phyloP scores from a whole-genome alignment of 2,113 vertebrate genomes.

The Vulpes ferrilata region DNA sequence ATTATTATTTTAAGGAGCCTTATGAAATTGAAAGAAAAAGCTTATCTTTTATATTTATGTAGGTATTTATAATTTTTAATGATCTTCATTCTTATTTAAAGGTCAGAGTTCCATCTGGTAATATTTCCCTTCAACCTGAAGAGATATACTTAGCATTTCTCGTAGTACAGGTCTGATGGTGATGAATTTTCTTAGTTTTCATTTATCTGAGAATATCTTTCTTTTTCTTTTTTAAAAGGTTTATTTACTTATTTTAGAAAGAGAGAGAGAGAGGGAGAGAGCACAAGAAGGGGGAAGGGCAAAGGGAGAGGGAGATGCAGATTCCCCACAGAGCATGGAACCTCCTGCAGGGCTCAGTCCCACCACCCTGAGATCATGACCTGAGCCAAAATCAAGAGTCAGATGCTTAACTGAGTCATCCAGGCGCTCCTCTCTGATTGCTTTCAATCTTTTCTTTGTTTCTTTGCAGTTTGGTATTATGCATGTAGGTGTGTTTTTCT shows the following conservation, averaged over 20 bases:
- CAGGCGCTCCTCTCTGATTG: background rate
- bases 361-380: background rate
- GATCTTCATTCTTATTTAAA: background rate
- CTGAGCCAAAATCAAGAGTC: background rate
- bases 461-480: constrained; percentile 15
- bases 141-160: background rate
- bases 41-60: background rate
- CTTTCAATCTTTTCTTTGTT: constrained; percentile 11
- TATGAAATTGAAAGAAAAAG: constrained; percentile 33
- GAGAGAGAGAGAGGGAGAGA: no score
- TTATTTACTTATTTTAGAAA: background rate
- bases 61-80: background rate
- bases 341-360: background rate
- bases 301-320: background rate
- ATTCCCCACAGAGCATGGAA: background rate
- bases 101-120: background rate
- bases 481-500: background rate
- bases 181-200: constrained; percentile 11
- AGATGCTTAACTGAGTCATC: background rate
- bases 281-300: background rate
- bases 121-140: background rate
- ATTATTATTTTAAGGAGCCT: constrained; percentile 9
- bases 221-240: background rate
- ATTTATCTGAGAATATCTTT: constrained; percentile 43
- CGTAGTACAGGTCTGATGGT: background rate